phyloP scores from a whole-genome alignment of 2,113 vertebrate species.

The Zingel zingel region DNA sequence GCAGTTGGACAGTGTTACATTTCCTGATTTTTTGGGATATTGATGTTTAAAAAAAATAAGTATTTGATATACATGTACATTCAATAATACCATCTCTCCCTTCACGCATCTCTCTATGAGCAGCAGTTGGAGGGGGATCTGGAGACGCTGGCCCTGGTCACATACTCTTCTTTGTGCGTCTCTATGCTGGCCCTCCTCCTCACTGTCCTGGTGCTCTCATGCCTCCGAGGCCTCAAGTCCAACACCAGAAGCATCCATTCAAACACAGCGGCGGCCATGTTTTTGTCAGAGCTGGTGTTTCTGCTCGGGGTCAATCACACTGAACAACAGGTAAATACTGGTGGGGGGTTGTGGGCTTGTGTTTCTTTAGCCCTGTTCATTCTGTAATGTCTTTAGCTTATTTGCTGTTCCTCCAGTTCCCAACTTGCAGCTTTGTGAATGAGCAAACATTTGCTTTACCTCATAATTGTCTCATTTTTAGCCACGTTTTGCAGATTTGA shows the following conservation, averaged over 20 bases:
- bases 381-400: not conserved
- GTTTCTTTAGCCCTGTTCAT: not conserved
- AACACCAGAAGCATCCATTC: constrained; percentile 96
- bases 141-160: constrained; percentile 93
- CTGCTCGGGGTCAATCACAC: constrained; percentile 94
- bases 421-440: not conserved
- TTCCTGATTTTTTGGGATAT: not conserved
- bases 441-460: not conserved
- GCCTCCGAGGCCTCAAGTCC: constrained; percentile 95
- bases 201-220: constrained; percentile 91
- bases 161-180: constrained; percentile 89
- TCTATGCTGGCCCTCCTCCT: constrained; percentile 92
- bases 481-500: not conserved
- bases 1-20: not conserved
- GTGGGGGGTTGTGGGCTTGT: not conserved
- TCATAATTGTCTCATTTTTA: not conserved
- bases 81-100: not conserved
- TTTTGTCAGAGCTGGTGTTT: constrained; percentile 94
- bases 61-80: not conserved
- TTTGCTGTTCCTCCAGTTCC: not conserved
- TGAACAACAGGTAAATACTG: constrained; percentile 92
- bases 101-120: constrained; percentile 35
- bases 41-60: not conserved
- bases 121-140: constrained; percentile 96
- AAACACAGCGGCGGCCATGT: constrained; percentile 92